Evolutionary conservation across 2,113 vertebrate species (phyloP).

Genomic region (Chascanopsetta lugubris): DNA sequence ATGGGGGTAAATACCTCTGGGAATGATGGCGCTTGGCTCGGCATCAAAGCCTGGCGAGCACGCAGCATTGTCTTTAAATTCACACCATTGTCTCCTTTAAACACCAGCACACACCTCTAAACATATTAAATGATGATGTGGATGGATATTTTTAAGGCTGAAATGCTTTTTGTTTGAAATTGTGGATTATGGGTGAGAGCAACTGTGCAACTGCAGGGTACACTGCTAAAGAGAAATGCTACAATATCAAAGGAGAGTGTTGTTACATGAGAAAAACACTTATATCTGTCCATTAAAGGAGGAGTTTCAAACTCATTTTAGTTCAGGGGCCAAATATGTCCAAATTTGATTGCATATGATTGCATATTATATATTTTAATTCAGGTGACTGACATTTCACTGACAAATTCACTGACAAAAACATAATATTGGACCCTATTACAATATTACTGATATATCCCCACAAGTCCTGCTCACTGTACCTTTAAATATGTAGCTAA

Average conservation of each 20-base stretch:
- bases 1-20: conserved; percentile 76
- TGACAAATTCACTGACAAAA: too few relatives aligned
- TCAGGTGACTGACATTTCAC: too few relatives aligned
- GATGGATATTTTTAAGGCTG: conserved; percentile 63
- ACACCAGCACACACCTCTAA: conserved; percentile 52
- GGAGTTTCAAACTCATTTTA: too few relatives aligned
- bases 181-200: conserved; percentile 42
- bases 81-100: conserved; percentile 76
- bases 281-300: neutral
- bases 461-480: too few relatives aligned
- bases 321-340: too few relatives aligned
- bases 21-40: conserved; percentile 74
- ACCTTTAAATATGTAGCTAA: too few relatives aligned
- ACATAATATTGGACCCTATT: too few relatives aligned
- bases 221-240: neutral
- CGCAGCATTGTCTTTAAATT: conserved; percentile 80
- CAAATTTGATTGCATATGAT: too few relatives aligned
- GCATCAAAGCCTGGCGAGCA: conserved; percentile 78
- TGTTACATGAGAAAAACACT: neutral
- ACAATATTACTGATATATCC: too few relatives aligned
- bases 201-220: conserved; percentile 2
- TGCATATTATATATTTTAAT: too few relatives aligned
- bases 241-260: neutral
- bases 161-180: conserved; percentile 55
- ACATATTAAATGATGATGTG: conserved; percentile 71